Evolutionary conservation across 2,113 vertebrate species (phyloP).

Genomic region (Dinomys branickii): DNA sequence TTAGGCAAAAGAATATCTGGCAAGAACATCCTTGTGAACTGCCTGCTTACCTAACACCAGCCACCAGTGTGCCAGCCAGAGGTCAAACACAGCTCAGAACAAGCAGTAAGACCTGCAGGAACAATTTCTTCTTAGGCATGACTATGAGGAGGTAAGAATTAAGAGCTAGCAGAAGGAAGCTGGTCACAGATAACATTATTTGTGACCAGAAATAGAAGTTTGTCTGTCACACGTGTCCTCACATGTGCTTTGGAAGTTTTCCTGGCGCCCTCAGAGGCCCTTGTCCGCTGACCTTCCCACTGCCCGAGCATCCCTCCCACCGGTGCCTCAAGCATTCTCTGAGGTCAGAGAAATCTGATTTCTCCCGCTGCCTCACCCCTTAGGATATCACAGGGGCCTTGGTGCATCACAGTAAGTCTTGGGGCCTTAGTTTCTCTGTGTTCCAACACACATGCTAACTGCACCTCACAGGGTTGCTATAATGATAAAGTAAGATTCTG

Average conservation of each 20-base stretch:
- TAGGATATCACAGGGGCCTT: too few relatives aligned
- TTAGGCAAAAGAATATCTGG: not conserved
- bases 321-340: not conserved
- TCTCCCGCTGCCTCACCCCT: not conserved
- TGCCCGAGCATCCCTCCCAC: not conserved
- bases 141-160: not conserved
- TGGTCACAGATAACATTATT: not conserved
- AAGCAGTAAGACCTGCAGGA: not conserved
- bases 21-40: not conserved
- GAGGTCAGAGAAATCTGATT: not conserved
- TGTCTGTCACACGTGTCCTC: not conserved
- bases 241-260: not conserved
- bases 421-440: not conserved
- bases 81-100: constrained; percentile 3
- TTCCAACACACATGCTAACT: not conserved
- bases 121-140: not conserved
- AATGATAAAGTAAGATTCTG: not conserved
- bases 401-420: not conserved
- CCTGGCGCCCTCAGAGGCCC: not conserved
- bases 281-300: not conserved
- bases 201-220: not conserved
- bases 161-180: not conserved
- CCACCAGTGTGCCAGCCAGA: not conserved
- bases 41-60: not conserved
- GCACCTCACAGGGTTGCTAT: not conserved